Conservation (phyloP, 2,797 vertebrate species). For the Phaenicophaeus curvirostris region DNA sequence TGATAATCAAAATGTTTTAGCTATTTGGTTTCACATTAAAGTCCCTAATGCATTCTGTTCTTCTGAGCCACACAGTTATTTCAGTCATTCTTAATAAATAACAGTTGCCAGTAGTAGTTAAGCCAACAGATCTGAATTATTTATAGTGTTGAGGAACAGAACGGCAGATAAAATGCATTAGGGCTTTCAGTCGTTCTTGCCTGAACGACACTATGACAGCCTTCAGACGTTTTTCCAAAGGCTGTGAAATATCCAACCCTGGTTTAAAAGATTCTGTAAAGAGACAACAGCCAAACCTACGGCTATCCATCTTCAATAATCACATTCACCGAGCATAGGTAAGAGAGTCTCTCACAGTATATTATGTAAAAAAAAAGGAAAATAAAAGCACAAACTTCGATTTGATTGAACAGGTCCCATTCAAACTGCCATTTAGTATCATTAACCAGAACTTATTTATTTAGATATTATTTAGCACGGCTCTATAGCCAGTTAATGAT, state of each 20-base stretch:
- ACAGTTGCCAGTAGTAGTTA: constrained; percentile 67
- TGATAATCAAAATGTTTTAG: constrained; percentile 45
- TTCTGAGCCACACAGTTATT: constrained; percentile 61
- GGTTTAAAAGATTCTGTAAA: constrained; percentile 36
- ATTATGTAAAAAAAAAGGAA: not conserved
- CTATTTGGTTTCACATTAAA: constrained; percentile 33
- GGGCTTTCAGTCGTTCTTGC: constrained; percentile 37
- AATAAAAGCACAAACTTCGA: not conserved
- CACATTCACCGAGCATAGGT: not conserved
- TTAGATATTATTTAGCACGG: not conserved
- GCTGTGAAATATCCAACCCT: constrained; percentile 17
- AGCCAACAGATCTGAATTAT: constrained; percentile 72
- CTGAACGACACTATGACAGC: constrained; percentile 21
- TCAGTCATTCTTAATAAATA: constrained; percentile 71
- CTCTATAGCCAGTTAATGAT: not conserved
- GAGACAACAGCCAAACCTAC: not conserved
- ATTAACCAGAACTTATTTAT: not conserved
- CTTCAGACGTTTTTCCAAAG: not conserved
- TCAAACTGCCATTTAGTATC: not conserved
- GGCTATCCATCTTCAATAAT: not conserved
- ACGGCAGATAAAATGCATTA: constrained; percentile 53
- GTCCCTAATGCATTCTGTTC: constrained; percentile 59
- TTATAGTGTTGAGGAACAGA: constrained; percentile 57
- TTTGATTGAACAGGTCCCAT: not conserved
- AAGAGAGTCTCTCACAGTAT: not conserved